A percentile compares a stretch with the other conserved stretches of the same genome.
Conservation (phyloP, 1,140 invertebrate species). For the Steinernema khuongi region DNA sequence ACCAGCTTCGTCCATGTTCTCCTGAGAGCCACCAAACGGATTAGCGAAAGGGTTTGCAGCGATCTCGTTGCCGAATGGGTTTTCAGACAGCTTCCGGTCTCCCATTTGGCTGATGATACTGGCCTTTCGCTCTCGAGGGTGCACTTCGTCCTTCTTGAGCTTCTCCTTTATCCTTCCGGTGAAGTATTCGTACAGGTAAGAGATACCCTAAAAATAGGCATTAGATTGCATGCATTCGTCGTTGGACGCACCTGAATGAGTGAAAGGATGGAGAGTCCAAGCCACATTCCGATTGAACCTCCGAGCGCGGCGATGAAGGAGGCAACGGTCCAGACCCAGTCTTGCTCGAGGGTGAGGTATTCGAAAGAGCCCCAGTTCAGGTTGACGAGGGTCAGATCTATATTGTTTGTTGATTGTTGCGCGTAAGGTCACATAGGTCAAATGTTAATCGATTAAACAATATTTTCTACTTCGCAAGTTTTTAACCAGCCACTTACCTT, state of each 20-base stretch:
- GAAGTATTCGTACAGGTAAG: conserved; percentile 43
- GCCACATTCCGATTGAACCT: conserved; percentile 45
- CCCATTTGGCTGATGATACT: background rate
- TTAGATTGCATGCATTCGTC: background rate
- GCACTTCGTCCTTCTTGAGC: background rate
- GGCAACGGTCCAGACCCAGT: conserved; percentile 35
- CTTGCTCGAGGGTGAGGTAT: conserved; percentile 53
- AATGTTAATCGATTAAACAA: too few species aligned
- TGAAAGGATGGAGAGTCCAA: conserved; percentile 38
- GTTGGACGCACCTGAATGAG: conserved; percentile 42
- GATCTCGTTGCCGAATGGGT: background rate
- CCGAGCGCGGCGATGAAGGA: conserved; percentile 37
- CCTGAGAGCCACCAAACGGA: background rate
- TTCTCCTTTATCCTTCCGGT: background rate
- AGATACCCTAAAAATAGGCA: conserved; percentile 43
- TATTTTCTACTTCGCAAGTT: too few species aligned
- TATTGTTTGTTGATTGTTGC: background rate
- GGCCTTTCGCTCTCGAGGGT: background rate
- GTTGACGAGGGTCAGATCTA: conserved; percentile 47
- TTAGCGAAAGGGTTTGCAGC: background rate
- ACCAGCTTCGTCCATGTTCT: background rate
- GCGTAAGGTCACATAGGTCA: too few species aligned
- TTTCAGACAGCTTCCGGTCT: background rate
- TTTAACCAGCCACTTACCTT: conserved; percentile 20
- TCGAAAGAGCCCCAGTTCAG: conserved; percentile 56